Evolutionary conservation across 2,888 invertebrate genomes (phyloP), one percentile per base, ranked within the genome.

Genomic region (Drosophila prolongata): DNA sequence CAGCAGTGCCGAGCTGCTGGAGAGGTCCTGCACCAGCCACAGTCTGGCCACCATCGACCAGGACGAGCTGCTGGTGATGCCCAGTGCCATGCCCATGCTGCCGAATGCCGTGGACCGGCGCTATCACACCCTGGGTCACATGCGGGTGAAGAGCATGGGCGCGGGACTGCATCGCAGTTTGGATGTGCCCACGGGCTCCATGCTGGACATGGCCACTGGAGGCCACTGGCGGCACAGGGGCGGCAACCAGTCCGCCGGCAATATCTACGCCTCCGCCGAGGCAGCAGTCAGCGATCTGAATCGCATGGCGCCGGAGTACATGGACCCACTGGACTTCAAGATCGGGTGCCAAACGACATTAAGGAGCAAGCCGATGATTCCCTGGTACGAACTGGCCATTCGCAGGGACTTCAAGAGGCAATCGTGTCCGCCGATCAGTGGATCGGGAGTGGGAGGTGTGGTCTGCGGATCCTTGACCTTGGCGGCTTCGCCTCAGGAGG

Each of bases 331-430:
- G 90, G 95, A 95, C 90, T 94, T 95, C n/a, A 94, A 95, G 91
- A 93, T 95, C 68, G 95, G 95, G 38, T 95, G 94, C 79, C 95
- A 95, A 91, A 94, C 95, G 3, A 95, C 95, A 42, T 91, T 95
- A 53, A 92, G 95, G 38, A 93, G 94, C 64, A 95, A 95, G 84
- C 95, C 96, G 35, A 94, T 95, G 64, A 94, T 97, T 73, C 97
- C 97, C 0, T 97, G 97, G 97, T 97, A 96, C 95, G 97, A 97
- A 92, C 92, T 97, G 82, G 97, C 97, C 43, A 96, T 96, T 54
- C 94, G 95, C 81, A 95, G 96, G 78, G 93, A 93, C 78, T 93
- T 94, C 53, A 95, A 96, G 76, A 95, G 97, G 79, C 94, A 96
- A 87, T 97, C 96, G 87, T 97, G 97, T 91, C 97, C 97, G 50